Evolutionary conservation across 2,888 invertebrate genomes (phyloP), one percentile per base, ranked within the genome.

Genomic region (Melikaiella ostensackeni): DNA sequence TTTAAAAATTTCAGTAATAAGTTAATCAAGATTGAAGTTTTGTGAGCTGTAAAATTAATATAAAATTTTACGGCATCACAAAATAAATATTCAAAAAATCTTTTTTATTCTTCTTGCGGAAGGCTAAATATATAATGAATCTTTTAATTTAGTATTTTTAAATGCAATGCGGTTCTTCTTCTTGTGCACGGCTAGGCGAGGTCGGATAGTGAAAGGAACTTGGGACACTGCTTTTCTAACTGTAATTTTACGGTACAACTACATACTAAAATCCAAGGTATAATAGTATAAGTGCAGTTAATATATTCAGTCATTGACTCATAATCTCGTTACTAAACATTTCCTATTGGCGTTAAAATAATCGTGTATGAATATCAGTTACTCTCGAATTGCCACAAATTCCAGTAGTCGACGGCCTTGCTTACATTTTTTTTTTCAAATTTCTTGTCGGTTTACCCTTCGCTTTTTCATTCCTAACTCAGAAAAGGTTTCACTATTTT

Each of bases 131-230:
- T 59, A 27, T 59, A n/a, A 55, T 21, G 2, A 0, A 2, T 8
- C 9, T 27, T 5, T 16, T 11, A 59, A 59, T 27, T 59, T 27
- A 21, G 21, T 21, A 21, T n/a, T 55, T 55, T 55, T 24, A 16
- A 13, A 27, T 6, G 16, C 27, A 16, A 16, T 59, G 13, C 59
- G 13, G 59, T 59, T 66, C 42, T 16, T 50, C 50, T 16, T 27
- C 19, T 70, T 30, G n/a, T 33, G 70, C 70, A 33, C 30, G 50
- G 70, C 30, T 81, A 83, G 82, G 83, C 83, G 84, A 87, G 87
- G 88, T 86, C 85, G 84, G 57, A 30, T 78, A 87, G 89, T 89
- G 89, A 89, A 89, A 89, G 89, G 89, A 80, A 80, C 79, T 75
- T 70, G 77, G 63, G 75, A 80, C 77, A 80, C 79, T 82, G 79